A percentile compares a stretch with the other conserved stretches of the same genome.
Conservation (phyloP, 2,888 invertebrate species). For the Drosophila vallismaia region DNA sequence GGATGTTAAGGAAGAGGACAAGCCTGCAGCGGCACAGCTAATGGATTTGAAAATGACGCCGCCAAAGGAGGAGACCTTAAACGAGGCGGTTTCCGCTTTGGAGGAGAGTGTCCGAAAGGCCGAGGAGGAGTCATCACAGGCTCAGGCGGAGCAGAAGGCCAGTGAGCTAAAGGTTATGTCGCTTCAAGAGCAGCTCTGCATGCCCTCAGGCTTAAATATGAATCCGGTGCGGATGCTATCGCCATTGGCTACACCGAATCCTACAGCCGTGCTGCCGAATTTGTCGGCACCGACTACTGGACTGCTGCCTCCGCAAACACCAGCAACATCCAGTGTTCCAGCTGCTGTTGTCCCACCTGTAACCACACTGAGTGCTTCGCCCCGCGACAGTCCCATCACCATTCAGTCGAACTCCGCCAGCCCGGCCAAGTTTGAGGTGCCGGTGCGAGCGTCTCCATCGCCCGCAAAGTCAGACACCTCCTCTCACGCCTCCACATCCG, state of each 20-base stretch:
- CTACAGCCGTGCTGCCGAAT: conserved; percentile 64
- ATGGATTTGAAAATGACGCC: conserved; percentile 61
- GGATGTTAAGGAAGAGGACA: conserved; percentile 58
- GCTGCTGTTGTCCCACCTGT: conserved; percentile 21
- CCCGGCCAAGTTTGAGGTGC: conserved; percentile 85
- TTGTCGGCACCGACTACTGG: conserved; percentile 33
- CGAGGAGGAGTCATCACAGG: conserved; percentile 65
- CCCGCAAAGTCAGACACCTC: conserved; percentile 86
- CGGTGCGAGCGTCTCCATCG: conserved; percentile 86
- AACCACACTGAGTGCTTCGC: conserved; percentile 68
- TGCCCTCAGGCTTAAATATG: conserved; percentile 84
- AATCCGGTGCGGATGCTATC: conserved; percentile 83
- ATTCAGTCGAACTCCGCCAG: conserved; percentile 83
- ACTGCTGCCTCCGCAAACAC: conserved; percentile 31
- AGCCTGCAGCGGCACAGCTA: conserved; percentile 19
- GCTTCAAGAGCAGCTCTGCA: conserved; percentile 82
- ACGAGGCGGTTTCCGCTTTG: conserved; percentile 44
- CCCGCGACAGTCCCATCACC: conserved; percentile 83
- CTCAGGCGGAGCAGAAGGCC: conserved; percentile 75
- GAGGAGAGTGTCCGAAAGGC: conserved; percentile 72
- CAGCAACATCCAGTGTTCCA: conserved; percentile 21
- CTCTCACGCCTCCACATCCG: conserved; percentile 83
- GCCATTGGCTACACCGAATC: conserved; percentile 80
- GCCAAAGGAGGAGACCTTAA: conserved; percentile 69
- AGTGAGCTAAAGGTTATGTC: conserved; percentile 82